Evolutionary conservation across 2,888 invertebrate species (phyloP), one percentile per base, ranked within the genome.

Genomic region (Pseudolycoriella hygida): DNA sequence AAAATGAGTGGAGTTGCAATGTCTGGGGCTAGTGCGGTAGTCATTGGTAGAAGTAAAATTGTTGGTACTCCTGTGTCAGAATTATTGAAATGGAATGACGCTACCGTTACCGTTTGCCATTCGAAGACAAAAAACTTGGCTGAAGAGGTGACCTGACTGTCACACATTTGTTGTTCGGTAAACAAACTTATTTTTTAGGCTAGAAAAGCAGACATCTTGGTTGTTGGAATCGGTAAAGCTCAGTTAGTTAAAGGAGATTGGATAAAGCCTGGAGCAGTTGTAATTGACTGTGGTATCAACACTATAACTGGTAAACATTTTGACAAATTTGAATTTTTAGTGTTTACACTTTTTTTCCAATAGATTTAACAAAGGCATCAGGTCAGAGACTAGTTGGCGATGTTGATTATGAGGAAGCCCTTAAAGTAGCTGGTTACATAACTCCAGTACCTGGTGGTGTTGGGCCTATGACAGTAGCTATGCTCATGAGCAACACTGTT

Each of bases 401-500:
- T 73, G 96, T 97, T 6, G 84, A 80, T 45, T 96, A 78, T 67
- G 73, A 69, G 17, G 86, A 84, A 60, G 94, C 84, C 4, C 70
- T 72, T 52, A 63, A 74, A 53, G 79, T 85, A 49, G 94, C 96
- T 14, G 78, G 85, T 1, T 80, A 77, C 66, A 86, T 96, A 56
- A 96, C 96, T 18, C 94, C 96, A 3, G 96, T 96, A 43, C 90
- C 92, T 11, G 87, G 88, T 46, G 98, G 98, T 50, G 97, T 98
- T 48, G 98, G 98, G 1, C 98, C 97, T 14, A 96, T 99, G 94
- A 99, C 98, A 1, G 98, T 94, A 50, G 93, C 94, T 17, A 96
- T 96, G 93, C 68, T 92, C 30, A 89, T 94, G 88, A 77, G 78
- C 55, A 98, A 98, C 67, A 96, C 94, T 0, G 84, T 93, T 31